Conservation (phyloP, 2,113 vertebrate species). For the Tachycineta bicolor region DNA sequence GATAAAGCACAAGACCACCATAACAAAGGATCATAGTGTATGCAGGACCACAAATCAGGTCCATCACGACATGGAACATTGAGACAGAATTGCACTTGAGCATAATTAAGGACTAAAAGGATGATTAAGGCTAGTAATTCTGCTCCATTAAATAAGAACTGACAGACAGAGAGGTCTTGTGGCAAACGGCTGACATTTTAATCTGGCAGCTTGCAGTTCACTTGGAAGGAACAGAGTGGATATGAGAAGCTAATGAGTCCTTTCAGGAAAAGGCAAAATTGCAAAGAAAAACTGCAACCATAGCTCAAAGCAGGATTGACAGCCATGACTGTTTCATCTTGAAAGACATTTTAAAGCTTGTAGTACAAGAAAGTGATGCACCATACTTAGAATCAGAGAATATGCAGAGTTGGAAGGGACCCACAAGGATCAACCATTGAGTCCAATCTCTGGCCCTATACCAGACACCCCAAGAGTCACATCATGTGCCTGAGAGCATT, state of each 20-base stretch:
- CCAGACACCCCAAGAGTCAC: too few species aligned
- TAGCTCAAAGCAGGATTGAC: not conserved
- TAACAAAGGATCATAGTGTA: not conserved
- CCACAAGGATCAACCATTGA: not conserved
- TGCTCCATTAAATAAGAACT: not conserved
- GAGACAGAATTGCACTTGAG: not conserved
- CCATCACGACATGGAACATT: not conserved
- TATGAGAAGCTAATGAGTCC: not conserved
- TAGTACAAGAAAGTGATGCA: not conserved
- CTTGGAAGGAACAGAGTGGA: not conserved
- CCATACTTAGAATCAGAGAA: not conserved
- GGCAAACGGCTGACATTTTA: not conserved
- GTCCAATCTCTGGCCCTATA: too few species aligned
- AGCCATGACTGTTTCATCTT: not conserved
- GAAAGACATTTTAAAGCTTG: not conserved
- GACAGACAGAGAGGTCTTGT: not conserved
- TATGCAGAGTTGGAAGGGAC: not conserved
- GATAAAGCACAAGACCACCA: not conserved
- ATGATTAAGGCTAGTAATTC: not conserved
- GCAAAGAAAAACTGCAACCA: not conserved
- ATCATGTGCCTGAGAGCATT: not conserved
- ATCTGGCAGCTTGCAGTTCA: not conserved
- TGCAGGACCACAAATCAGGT: not conserved
- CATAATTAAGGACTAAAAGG: not conserved
- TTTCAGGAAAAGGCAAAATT: not conserved